These are phyloP conservation scores for Trypoxylon attenuatum DNA, from an alignment of 2,888 invertebrate species.

Conservation along the genomic window DNA sequence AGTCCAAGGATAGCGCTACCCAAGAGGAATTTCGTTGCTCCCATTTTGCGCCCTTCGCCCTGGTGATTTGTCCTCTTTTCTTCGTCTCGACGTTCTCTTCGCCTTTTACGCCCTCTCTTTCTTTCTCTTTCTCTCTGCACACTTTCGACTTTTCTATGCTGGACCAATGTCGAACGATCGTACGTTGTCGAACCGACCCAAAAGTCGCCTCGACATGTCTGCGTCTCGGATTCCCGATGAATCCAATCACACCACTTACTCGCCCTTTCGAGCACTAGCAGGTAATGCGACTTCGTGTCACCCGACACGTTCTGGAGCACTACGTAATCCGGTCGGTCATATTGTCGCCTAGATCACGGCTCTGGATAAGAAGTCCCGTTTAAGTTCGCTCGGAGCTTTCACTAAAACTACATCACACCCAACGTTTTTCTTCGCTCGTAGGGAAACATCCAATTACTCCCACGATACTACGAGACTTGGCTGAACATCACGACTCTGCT, in stretches of 20 bases:
- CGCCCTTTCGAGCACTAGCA: not conserved
- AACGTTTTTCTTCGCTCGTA: slow-evolving; percentile 29
- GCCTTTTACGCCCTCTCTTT: not conserved
- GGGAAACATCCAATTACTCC: slow-evolving; percentile 37
- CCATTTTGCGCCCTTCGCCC: slow-evolving; percentile 60
- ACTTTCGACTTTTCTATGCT: slow-evolving; percentile 16
- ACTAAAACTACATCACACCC: slow-evolving; percentile 30
- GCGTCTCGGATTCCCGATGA: slow-evolving; percentile 33
- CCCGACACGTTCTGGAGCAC: slow-evolving; percentile 27
- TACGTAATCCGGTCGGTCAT: slow-evolving; percentile 47
- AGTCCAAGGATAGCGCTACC: slow-evolving; percentile 68
- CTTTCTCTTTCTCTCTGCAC: not conserved
- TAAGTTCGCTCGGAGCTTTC: slow-evolving; percentile 6
- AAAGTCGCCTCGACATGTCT: slow-evolving; percentile 51
- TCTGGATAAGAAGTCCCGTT: slow-evolving; percentile 1
- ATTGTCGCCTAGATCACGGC: slow-evolving; percentile 16
- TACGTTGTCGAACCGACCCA: slow-evolving; percentile 40
- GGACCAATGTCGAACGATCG: slow-evolving; percentile 28
- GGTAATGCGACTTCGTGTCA: slow-evolving; percentile 16
- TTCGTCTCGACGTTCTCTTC: slow-evolving; percentile 1
- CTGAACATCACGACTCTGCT: slow-evolving; percentile 31
- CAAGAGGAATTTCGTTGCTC: slow-evolving; percentile 66
- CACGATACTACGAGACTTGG: slow-evolving; percentile 24
- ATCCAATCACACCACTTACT: slow-evolving; percentile 19
- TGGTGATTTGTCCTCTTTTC: slow-evolving; percentile 18